phyloP scores from a whole-genome alignment of 2,888 invertebrate species.

The Nineta flava region DNA sequence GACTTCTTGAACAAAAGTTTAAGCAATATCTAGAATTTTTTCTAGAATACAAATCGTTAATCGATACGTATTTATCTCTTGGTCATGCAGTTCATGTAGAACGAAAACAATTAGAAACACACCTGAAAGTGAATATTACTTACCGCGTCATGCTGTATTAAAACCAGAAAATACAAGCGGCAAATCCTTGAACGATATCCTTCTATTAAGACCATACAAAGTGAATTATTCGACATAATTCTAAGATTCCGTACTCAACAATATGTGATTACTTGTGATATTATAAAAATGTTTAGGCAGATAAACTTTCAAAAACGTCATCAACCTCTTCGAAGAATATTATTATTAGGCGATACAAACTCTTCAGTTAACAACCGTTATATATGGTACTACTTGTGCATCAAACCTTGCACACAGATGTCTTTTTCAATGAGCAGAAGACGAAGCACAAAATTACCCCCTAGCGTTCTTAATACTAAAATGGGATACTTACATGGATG shows the following conservation, averaged over 20 bases:
- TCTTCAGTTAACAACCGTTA: not conserved
- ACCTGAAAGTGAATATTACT: not conserved
- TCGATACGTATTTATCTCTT: not conserved
- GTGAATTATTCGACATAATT: not conserved
- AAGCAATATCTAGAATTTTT: not conserved
- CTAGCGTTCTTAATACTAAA: not conserved
- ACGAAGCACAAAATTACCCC: not conserved
- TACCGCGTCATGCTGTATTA: not conserved
- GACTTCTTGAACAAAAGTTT: not conserved
- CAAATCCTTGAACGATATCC: not conserved
- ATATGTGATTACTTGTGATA: not conserved
- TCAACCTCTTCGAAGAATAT: not conserved
- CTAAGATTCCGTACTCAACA: not conserved
- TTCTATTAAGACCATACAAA: not conserved
- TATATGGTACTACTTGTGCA: not conserved
- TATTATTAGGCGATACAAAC: not conserved
- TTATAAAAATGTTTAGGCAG: not conserved
- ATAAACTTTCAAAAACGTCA: not conserved
- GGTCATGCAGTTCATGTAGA: not conserved
- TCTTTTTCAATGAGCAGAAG: not conserved
- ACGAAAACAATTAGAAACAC: not conserved
- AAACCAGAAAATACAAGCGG: not conserved
- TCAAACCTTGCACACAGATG: not conserved
- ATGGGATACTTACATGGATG: conserved; percentile 9
- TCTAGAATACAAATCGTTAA: not conserved